Conservation (phyloP, 2,113 vertebrate species). For the Thalassoma bifasciatum region DNA sequence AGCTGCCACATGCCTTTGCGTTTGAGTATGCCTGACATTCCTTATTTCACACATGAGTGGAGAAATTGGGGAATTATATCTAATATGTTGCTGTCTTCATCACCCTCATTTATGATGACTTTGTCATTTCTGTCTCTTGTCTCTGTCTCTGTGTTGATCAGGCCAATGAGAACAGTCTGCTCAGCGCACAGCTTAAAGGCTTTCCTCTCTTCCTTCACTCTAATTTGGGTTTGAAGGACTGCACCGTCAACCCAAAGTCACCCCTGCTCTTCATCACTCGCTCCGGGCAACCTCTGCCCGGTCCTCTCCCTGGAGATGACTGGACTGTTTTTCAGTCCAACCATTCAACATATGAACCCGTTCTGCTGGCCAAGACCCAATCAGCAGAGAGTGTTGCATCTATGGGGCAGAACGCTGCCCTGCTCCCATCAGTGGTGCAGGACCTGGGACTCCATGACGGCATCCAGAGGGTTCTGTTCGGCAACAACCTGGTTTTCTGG, state of each 20-base stretch:
- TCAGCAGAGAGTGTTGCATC: constrained; percentile 91
- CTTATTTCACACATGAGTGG: constrained; percentile 71
- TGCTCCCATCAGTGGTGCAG: constrained; percentile 96
- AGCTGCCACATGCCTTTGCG: constrained; percentile 63
- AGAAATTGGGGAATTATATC: constrained; percentile 64
- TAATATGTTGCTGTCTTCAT: constrained; percentile 62
- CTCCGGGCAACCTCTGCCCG: constrained; percentile 91
- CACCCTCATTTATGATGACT: constrained; percentile 50
- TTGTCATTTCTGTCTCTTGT: constrained; percentile 49
- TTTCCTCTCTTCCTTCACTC: constrained; percentile 98
- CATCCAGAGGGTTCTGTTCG: constrained; percentile 96
- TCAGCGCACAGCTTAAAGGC: constrained; percentile 97
- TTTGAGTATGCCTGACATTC: constrained; percentile 67
- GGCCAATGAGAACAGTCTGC: constrained; percentile 98
- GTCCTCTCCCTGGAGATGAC: constrained; percentile 93
- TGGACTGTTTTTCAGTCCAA: constrained; percentile 99
- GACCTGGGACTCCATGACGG: constrained; percentile 96
- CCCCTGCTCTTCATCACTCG: constrained; percentile 94
- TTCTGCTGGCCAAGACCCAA: constrained; percentile 94
- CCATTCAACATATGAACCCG: constrained; percentile 95
- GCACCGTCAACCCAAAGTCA: constrained; percentile 94
- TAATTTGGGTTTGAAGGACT: constrained; percentile 96
- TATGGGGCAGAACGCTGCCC: constrained; percentile 86
- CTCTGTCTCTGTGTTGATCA: constrained; percentile 66
- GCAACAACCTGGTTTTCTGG: constrained; percentile 98